Conservation (phyloP, 1,140 invertebrate species). For the Dreissena polymorpha region DNA sequence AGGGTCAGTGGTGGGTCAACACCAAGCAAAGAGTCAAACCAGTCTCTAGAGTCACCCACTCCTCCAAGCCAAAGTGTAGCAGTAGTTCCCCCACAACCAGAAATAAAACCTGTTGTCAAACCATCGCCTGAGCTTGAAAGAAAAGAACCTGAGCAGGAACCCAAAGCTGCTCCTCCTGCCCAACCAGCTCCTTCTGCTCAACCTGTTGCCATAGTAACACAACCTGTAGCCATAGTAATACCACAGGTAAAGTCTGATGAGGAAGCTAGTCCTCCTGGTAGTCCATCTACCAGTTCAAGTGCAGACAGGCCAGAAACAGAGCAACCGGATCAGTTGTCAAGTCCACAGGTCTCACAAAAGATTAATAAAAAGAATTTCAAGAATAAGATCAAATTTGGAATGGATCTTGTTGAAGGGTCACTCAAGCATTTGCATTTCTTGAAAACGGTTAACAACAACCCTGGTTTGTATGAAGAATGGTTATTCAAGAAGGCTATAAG, state of each 20-base stretch:
- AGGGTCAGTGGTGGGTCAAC: constrained; percentile 50
- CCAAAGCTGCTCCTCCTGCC: constrained; percentile 6
- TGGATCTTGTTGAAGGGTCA: constrained; percentile 58
- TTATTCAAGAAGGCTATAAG: constrained; percentile 74
- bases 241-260: constrained; percentile 28
- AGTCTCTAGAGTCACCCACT: constrained; percentile 36
- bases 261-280: constrained; percentile 30
- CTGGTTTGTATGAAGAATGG: constrained; percentile 58
- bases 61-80: constrained; percentile 15
- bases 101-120: constrained; percentile 8
- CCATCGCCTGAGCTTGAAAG: background rate
- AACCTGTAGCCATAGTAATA: constrained; percentile 19
- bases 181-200: constrained; percentile 1
- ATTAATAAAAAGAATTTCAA: constrained; percentile 60
- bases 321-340: constrained; percentile 1
- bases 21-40: constrained; percentile 42
- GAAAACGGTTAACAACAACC: constrained; percentile 59
- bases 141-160: background rate
- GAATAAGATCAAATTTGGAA: constrained; percentile 62
- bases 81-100: constrained; percentile 29
- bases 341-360: constrained; percentile 47
- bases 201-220: background rate
- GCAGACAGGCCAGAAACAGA: background rate
- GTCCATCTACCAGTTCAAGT: constrained; percentile 23
- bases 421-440: constrained; percentile 66